phyloP scores from a whole-genome alignment of 2,113 vertebrate species.

The Brachyhypopomus occidentalis region DNA sequence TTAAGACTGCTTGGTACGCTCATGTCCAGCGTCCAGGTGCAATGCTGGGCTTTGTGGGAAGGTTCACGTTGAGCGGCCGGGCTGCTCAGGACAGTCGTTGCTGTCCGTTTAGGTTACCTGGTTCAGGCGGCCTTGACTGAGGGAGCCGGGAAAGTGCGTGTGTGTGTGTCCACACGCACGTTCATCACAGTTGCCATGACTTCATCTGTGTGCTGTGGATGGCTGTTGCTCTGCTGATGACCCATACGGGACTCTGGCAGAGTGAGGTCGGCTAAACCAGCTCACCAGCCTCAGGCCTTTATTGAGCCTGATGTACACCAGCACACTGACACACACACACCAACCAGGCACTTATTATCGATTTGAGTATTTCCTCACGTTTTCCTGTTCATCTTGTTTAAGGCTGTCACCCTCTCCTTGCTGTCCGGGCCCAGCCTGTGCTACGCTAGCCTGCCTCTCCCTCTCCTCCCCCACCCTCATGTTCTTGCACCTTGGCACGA shows the following conservation, averaged over 20 bases:
- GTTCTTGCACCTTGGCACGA: too few species aligned
- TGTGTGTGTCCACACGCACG: too few species aligned
- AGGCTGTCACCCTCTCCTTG: too few species aligned
- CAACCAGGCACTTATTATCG: background rate
- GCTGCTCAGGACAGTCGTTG: background rate
- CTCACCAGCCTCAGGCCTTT: background rate
- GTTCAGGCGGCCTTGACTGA: background rate
- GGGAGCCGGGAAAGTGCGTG: background rate
- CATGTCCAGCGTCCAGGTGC: background rate
- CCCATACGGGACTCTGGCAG: background rate
- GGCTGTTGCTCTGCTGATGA: background rate
- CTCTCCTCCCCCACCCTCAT: background rate
- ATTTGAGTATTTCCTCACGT: background rate
- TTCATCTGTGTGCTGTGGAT: background rate
- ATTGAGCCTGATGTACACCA: constrained; percentile 4
- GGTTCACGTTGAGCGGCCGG: too few species aligned
- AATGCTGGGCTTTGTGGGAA: too few species aligned
- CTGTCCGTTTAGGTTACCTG: background rate
- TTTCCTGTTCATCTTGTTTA: background rate
- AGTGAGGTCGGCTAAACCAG: background rate
- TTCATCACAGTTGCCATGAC: background rate
- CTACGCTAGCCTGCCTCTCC: too few species aligned
- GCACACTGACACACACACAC: background rate
- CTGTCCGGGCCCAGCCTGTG: too few species aligned
- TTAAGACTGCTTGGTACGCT: constrained; percentile 21